A percentile compares a stretch with the other conserved stretches of the same genome.
Conservation (phyloP, 2,113 vertebrate genomes). For the Apteryx mantelli region DNA sequence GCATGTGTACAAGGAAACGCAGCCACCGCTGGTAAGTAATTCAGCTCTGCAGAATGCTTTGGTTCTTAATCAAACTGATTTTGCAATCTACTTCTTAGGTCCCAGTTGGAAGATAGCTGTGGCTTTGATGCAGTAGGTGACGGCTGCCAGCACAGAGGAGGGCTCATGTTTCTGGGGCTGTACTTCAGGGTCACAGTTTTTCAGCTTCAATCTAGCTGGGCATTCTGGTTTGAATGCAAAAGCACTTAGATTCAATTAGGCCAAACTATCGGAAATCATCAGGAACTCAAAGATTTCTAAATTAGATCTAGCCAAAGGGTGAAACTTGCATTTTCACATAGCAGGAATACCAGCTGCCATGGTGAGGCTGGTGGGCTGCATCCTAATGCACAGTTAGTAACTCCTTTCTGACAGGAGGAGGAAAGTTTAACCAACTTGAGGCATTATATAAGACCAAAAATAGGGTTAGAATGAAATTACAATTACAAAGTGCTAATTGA, state of each 20-base stretch:
- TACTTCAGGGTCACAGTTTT: background rate
- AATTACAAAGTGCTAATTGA: slow-evolving; percentile 33
- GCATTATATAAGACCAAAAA: background rate
- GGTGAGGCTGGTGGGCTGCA: background rate
- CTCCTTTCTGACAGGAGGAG: slow-evolving; percentile 14
- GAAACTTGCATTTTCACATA: background rate
- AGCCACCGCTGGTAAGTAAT: background rate
- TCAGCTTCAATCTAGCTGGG: background rate
- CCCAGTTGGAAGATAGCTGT: background rate
- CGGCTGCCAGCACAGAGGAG: background rate
- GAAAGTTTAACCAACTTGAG: background rate
- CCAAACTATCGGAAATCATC: slow-evolving; percentile 58
- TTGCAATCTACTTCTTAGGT: background rate
- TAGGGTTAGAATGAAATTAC: slow-evolving; percentile 26
- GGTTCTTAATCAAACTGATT: background rate
- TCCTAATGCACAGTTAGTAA: background rate
- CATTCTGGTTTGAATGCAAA: background rate
- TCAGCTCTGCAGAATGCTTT: background rate
- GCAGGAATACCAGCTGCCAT: background rate
- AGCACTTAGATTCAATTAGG: slow-evolving; percentile 36
- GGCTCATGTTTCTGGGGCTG: background rate
- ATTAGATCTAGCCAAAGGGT: slow-evolving; percentile 51
- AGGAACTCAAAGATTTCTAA: slow-evolving; percentile 33
- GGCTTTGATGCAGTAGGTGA: background rate
- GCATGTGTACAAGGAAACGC: rapidly evolving